Evolutionary conservation across 2,113 vertebrate genomes (phyloP), one percentile per base, ranked within the genome.

Genomic region (Arothron firmamentum): DNA sequence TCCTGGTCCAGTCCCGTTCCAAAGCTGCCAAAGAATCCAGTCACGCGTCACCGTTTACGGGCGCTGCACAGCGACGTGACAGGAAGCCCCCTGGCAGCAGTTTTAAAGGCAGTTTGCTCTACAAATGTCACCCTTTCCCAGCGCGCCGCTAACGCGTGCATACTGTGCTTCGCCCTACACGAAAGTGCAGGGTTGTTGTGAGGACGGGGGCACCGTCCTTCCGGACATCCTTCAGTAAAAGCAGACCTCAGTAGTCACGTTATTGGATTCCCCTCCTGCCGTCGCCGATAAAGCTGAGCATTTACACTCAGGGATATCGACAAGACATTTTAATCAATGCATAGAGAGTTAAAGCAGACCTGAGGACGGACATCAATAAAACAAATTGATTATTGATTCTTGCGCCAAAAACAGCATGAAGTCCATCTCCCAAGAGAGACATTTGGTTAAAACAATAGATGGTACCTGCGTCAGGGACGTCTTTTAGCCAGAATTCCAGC

Each of bases 321-420:
- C 64, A 65, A 79, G 81, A 67, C 77, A 78, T 67, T 80, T 77
- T 14, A 59, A 64, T 55, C 46, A 64, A 67, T 68, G 57, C 46
- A 59, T 3, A 20, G 13, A 56, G 51, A 56, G 64, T 72, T 62
- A 70, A 67, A 46, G 70, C 23, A 41, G 67, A 48, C 10, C 51
- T 54, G 58, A 70, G 67, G 61, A 25, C 60, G 53, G 74, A 62
- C 66, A 70, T 73, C 78, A 80, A 65, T 67, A 74, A 68, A 64
- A 62, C 19, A 49, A 71, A 74, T 73, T 80, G 78, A 78, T 77
- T 38, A 81, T 73, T 69, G 76, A 87, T 80, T 80, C 74, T 53
- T 67, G 63, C 61, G 55, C 70, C 15, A 48, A 77, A 28, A 79
- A 82, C 86, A 77, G 53, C 69, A 61, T 54, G 48, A 73, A 65